Evolutionary conservation across 2,113 vertebrate genomes (phyloP).

Genomic region (Ciconia stormi): DNA sequence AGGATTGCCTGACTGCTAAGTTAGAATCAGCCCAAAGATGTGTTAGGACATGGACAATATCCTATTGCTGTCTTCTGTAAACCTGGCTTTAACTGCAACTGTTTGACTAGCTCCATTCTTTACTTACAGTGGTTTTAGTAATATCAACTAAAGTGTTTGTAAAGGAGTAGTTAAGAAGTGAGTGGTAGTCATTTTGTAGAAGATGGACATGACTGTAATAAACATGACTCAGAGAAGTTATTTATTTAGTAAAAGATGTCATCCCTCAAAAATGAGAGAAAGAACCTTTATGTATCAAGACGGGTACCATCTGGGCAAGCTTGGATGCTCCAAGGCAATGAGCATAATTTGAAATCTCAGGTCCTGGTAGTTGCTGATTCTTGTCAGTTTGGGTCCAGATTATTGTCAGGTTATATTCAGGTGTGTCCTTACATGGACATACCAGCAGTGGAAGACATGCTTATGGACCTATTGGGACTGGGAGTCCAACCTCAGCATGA

Average conservation of each 20-base stretch:
- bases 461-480: not conserved
- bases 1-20: not conserved
- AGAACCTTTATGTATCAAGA: not conserved
- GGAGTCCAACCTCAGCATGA: not conserved
- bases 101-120: not conserved
- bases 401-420: not conserved
- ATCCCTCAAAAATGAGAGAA: not conserved
- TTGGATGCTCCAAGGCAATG: not conserved
- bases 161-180: not conserved
- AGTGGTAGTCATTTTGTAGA: not conserved
- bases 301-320: not conserved
- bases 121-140: not conserved
- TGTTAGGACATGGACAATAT: not conserved
- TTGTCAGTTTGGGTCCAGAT: not conserved
- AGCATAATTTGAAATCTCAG: not conserved
- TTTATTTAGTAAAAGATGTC: not conserved
- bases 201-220: not conserved
- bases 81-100: not conserved
- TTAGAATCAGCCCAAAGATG: not conserved
- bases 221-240: not conserved
- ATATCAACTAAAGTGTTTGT: not conserved
- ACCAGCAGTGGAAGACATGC: not conserved
- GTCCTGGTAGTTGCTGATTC: accelerated
- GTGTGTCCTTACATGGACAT: not conserved
- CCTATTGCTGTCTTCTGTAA: not conserved